Percentiles rank a stretch among this genome's conserved stretches.
Conservation (phyloP, 2,888 invertebrate genomes). For the Teleiodes luculella region DNA sequence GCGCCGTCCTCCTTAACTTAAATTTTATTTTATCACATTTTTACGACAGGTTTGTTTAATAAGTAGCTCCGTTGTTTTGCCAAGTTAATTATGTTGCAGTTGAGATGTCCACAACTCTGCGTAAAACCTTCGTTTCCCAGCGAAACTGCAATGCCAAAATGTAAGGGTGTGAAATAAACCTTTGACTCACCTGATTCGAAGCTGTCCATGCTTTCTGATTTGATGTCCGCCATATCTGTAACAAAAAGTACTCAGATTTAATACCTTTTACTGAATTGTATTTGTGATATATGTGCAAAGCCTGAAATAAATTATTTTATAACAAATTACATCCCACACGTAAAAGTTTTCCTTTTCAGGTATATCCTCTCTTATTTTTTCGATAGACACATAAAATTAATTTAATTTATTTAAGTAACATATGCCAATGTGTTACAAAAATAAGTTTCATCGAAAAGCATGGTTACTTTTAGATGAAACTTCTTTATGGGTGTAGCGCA, state of each 20-base stretch:
- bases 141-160: not conserved
- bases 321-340: too few relatives aligned
- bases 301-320: too few relatives aligned
- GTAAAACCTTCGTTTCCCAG: not conserved
- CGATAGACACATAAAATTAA: too few relatives aligned
- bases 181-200: conserved; percentile 64
- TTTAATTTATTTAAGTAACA: too few relatives aligned
- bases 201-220: conserved; percentile 73
- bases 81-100: conserved; percentile 8
- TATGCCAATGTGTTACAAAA: too few relatives aligned
- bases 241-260: conserved; percentile 33
- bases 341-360: too few relatives aligned
- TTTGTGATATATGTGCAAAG: too few relatives aligned
- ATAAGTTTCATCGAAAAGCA: not conserved
- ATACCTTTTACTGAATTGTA: too few relatives aligned
- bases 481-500: conserved; percentile 28
- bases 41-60: conserved; percentile 30
- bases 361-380: too few relatives aligned
- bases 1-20: conserved; percentile 36
- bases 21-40: conserved; percentile 38
- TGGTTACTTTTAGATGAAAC: not conserved
- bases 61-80: conserved; percentile 6
- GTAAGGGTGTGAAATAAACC: not conserved
- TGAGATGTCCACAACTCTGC: not conserved
- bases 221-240: conserved; percentile 68